phyloP scores from a whole-genome alignment of 2,888 invertebrate species.

The Synanthedon tipuliformis region DNA sequence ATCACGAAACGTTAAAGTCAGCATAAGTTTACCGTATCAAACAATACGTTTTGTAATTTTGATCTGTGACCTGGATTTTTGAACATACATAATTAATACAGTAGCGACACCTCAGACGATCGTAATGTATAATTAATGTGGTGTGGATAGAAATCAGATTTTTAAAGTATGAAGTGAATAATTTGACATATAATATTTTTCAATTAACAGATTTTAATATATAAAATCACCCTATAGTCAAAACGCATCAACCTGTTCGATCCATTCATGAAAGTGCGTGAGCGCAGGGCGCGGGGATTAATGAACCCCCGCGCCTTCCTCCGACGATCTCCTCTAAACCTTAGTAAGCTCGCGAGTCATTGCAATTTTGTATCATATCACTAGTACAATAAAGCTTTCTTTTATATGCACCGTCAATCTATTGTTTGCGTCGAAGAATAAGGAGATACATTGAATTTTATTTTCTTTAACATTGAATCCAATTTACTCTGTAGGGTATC shows the following conservation, averaged over 20 bases:
- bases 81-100: conserved; percentile 4
- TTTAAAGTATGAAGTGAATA: too few species aligned
- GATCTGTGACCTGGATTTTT: conserved; percentile 3
- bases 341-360: not conserved
- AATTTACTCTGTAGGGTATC: conserved; percentile 25
- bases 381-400: conserved; percentile 13
- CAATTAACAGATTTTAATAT: not conserved
- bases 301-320: conserved; percentile 45
- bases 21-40: conserved; percentile 19
- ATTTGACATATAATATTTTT: not conserved
- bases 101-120: too few species aligned
- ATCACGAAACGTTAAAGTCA: conserved; percentile 24
- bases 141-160: too few species aligned
- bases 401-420: conserved; percentile 11
- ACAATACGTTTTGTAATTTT: conserved; percentile 3
- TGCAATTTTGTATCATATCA: conserved; percentile 23
- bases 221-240: conserved; percentile 37
- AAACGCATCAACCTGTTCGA: conserved; percentile 68
- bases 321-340: not conserved
- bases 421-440: not conserved
- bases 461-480: conserved; percentile 17
- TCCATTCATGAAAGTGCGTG: conserved; percentile 71
- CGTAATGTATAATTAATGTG: too few species aligned
- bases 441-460: conserved; percentile 19
- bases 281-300: conserved; percentile 70